These are phyloP conservation scores for Zaprionus davidi DNA, from an alignment of 1,140 invertebrate genomes.

Conservation along the genomic window DNA sequence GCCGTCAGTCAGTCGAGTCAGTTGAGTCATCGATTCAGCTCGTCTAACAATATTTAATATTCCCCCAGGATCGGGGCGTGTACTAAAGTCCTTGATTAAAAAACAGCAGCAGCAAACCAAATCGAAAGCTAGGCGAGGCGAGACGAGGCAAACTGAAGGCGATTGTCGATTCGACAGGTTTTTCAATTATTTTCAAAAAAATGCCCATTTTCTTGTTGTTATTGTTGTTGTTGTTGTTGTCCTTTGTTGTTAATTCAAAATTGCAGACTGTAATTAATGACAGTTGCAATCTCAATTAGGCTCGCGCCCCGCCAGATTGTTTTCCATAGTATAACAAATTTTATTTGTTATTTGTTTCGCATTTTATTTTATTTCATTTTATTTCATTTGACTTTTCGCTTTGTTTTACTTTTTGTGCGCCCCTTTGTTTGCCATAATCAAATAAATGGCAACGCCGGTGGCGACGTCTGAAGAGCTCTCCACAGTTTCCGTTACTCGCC, in stretches of 20 bases:
- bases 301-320: slow-evolving; percentile 56
- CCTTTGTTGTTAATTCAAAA: slow-evolving; percentile 74
- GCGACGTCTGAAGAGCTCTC: slow-evolving; percentile 69
- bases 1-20: slow-evolving; percentile 26
- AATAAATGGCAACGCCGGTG: slow-evolving; percentile 77
- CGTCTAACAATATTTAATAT: slow-evolving; percentile 77
- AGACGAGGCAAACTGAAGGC: slow-evolving; percentile 16
- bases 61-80: slow-evolving; percentile 61
- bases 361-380: slow-evolving; percentile 40
- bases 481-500: slow-evolving; percentile 63
- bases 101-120: slow-evolving; percentile 37
- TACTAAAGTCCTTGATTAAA: slow-evolving; percentile 63
- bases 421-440: slow-evolving; percentile 74
- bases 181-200: slow-evolving; percentile 73
- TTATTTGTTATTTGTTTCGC: slow-evolving; percentile 37
- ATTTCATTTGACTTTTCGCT: slow-evolving; percentile 55
- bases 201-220: slow-evolving; percentile 51
- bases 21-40: slow-evolving; percentile 52
- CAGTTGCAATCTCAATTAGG: slow-evolving; percentile 84
- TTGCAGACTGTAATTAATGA: slow-evolving; percentile 84
- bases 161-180: slow-evolving; percentile 77
- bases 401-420: slow-evolving; percentile 54
- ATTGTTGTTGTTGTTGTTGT: slow-evolving; percentile 44
- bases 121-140: neutral
- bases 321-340: slow-evolving; percentile 62